phyloP scores from a whole-genome alignment of 2,113 vertebrate species.

The Notarius quadriscutis region DNA sequence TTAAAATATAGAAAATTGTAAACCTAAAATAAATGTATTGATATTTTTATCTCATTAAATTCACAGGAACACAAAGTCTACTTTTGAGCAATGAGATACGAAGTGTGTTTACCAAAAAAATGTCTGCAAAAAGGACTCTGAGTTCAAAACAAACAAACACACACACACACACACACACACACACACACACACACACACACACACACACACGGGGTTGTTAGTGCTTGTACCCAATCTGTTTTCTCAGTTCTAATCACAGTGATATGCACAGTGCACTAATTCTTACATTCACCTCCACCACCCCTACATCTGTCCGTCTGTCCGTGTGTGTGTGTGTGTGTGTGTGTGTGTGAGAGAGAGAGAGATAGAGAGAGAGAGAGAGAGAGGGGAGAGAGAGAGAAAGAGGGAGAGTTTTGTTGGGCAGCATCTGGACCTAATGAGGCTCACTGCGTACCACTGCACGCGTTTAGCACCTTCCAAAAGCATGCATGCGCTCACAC shows the following conservation, averaged over 20 bases:
- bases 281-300: slow-evolving; percentile 28
- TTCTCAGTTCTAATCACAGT: slow-evolving; percentile 52
- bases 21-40: neutral
- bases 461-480: slow-evolving; percentile 64
- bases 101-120: neutral
- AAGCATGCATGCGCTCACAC: slow-evolving; percentile 37
- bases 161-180: slow-evolving; percentile 19
- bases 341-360: slow-evolving; percentile 16
- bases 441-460: slow-evolving; percentile 61
- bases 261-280: slow-evolving; percentile 52
- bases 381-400: neutral
- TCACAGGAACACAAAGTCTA: neutral
- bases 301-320: slow-evolving; percentile 46
- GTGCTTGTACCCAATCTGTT: slow-evolving; percentile 55
- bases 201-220: slow-evolving; percentile 20
- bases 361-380: slow-evolving; percentile 16
- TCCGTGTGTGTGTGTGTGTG: slow-evolving; percentile 21
- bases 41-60: neutral
- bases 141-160: neutral
- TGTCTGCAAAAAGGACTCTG: neutral
- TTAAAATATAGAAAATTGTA: neutral
- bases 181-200: slow-evolving; percentile 43
- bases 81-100: neutral
- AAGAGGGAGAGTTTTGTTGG: neutral
- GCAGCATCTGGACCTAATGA: slow-evolving; percentile 71